Base-by-base conservation (phyloP, 2,113 vertebrate species). In the Grammomys dolichurus region DNA sequence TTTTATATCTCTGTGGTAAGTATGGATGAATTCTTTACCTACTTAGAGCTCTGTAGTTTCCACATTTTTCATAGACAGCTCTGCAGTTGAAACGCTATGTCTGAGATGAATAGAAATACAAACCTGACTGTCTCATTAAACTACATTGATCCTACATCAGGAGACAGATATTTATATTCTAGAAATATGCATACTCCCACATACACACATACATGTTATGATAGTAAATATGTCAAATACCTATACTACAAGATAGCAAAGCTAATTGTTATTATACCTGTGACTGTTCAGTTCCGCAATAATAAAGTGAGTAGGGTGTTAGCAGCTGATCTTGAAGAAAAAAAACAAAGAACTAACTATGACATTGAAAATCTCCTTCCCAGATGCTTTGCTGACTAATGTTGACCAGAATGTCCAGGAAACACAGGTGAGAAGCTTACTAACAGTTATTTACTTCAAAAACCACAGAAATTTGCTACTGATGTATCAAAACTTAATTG, bases 311-410 rank as follows among this genome's bases (percentile, higher is more conserved):
- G 11, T 91, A 65, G 28, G 40, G 2, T 96, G 85, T 56, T 91
- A 92, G 14, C 12, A 3, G 82, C 69, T 91, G 36, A 84, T 95
- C 48, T 96, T 92, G 48, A 95, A 20, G 28, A 36, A 60, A 43
- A 43, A 92, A 85, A 94, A 72, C 24, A 40, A 72, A 75, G 80
- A 94, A 91, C 84, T 95, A 73, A 72, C 95, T 40, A 90, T 92
- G 81, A 97, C 87, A 46, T 33, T 95, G 51, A 95, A 94, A 93
- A 95, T 97, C 96, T 95, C 96, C 93, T 97, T 95, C 96, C 90
- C 94, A 97, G 97, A 97, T 97, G 91, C 95, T 97, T 96, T 96
- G 97, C 90, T 60, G 96, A 95, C 95, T 94, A 97, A 96, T 96
- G 96, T 97, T 97, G 96, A 98, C 95, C 95, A 96, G 96, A 94